phyloP scores from a whole-genome alignment of 2,888 invertebrate species.

The Chymomyza caudatula region DNA sequence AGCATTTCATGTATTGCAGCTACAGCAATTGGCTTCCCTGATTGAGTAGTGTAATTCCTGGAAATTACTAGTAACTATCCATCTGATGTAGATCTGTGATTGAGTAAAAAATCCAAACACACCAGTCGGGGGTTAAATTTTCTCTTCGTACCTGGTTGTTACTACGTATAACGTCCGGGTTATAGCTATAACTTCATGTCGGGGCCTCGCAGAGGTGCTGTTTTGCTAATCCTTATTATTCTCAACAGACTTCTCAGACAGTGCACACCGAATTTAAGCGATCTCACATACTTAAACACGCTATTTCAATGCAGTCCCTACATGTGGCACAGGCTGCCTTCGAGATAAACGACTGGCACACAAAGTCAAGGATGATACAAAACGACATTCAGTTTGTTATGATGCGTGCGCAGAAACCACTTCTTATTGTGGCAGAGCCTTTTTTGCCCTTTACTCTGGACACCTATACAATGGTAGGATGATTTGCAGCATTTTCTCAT shows the following conservation, averaged over 20 bases:
- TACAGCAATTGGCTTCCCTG: too few relatives aligned
- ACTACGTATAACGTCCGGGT: too few relatives aligned
- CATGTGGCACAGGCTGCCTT: constrained; percentile 70
- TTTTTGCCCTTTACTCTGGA: constrained; percentile 64
- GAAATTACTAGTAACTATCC: too few relatives aligned
- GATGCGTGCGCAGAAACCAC: constrained; percentile 64
- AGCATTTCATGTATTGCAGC: too few relatives aligned
- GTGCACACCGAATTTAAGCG: too few relatives aligned
- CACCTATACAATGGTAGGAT: constrained; percentile 62
- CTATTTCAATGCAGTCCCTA: constrained; percentile 54
- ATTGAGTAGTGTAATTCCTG: too few relatives aligned
- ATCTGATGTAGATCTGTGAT: background rate
- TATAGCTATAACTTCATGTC: too few relatives aligned
- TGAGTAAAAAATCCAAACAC: background rate
- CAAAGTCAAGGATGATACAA: constrained; percentile 44
- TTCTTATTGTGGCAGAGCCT: constrained; percentile 62
- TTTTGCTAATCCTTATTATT: too few relatives aligned
- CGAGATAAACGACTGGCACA: constrained; percentile 63
- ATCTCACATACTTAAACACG: too few relatives aligned
- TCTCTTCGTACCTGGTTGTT: too few relatives aligned
- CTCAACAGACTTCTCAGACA: background rate
- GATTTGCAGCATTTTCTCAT: background rate
- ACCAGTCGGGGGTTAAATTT: background rate
- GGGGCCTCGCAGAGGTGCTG: too few relatives aligned
- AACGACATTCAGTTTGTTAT: constrained; percentile 68